Evolutionary conservation across 2,113 vertebrate genomes (phyloP).

Genomic region (Conger conger): DNA sequence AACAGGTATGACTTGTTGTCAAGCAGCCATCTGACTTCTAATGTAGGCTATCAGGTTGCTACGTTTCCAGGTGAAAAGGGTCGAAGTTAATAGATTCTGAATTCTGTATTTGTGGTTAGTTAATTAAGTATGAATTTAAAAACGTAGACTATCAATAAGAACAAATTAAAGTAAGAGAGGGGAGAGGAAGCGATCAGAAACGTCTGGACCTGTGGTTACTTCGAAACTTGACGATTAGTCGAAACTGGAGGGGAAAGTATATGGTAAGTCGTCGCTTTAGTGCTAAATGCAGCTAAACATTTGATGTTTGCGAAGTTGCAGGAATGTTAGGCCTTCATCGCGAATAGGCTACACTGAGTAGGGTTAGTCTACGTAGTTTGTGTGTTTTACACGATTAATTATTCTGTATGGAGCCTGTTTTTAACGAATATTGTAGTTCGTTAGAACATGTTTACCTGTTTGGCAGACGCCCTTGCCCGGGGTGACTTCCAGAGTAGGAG

Average conservation of each 20-base stretch:
- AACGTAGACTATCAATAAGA: not conserved
- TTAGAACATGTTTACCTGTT: no score
- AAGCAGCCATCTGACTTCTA: constrained; percentile 52
- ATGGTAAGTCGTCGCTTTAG: not conserved
- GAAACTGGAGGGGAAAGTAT: not conserved
- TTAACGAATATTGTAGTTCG: not conserved
- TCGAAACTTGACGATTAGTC: not conserved
- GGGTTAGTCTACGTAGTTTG: not conserved
- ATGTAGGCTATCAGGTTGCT: not conserved
- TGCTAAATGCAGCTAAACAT: not conserved
- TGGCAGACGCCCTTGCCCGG: not conserved
- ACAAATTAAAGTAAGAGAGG: not conserved
- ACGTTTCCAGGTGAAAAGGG: constrained; percentile 2
- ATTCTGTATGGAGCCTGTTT: not conserved
- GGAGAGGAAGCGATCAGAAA: not conserved
- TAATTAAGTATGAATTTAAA: not conserved
- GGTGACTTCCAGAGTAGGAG: not conserved
- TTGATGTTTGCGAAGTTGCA: not conserved
- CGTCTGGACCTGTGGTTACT: not conserved
- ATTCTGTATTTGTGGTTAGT: not conserved
- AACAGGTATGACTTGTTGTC: constrained; percentile 47
- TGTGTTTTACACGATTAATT: not conserved
- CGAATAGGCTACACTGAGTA: not conserved
- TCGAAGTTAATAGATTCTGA: constrained; percentile 10
- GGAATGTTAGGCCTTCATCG: not conserved